These are phyloP conservation scores for Thera obeliscata DNA, from an alignment of 2,888 invertebrate genomes.

Conservation along the genomic window DNA sequence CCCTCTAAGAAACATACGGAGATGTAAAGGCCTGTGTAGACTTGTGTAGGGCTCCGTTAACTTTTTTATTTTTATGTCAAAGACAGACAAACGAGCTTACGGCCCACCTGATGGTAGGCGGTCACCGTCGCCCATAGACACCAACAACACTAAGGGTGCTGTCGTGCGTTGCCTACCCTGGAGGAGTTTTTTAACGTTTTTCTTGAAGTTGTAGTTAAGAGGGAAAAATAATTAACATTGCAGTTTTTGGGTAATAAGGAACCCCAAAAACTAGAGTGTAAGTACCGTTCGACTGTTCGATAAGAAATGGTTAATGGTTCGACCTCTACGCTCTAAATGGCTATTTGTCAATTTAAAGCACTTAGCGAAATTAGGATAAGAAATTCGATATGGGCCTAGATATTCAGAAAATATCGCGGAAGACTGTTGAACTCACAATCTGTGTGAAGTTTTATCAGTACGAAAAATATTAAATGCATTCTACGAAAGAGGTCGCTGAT, in stretches of 20 bases:
- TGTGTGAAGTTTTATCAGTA: neutral
- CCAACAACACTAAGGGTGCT: no score
- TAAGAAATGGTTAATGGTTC: slow-evolving; percentile 39
- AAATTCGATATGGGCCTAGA: slow-evolving; percentile 16
- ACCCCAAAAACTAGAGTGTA: slow-evolving; percentile 31
- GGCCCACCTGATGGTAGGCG: no score
- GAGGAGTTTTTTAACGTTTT: no score
- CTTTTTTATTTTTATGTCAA: no score
- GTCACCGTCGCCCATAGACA: no score
- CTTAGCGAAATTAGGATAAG: slow-evolving; percentile 43
- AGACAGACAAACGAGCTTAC: no score
- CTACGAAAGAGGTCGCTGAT: no score
- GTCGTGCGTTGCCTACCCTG: no score
- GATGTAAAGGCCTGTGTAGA: no score
- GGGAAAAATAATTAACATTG: neutral
- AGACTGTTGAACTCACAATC: slow-evolving; percentile 2
- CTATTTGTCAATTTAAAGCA: slow-evolving; percentile 43
- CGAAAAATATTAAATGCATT: neutral
- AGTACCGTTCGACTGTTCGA: slow-evolving; percentile 38
- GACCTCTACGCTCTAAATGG: slow-evolving; percentile 37
- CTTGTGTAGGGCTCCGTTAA: no score
- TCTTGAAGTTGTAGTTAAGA: no score
- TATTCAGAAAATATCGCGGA: slow-evolving; percentile 8
- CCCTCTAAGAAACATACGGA: no score
- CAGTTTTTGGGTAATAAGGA: neutral